Percentiles rank a stretch among this genome's conserved stretches.
Conservation (phyloP, 35 echinoderm and acorn worm species). For the Patiria miniata region DNA sequence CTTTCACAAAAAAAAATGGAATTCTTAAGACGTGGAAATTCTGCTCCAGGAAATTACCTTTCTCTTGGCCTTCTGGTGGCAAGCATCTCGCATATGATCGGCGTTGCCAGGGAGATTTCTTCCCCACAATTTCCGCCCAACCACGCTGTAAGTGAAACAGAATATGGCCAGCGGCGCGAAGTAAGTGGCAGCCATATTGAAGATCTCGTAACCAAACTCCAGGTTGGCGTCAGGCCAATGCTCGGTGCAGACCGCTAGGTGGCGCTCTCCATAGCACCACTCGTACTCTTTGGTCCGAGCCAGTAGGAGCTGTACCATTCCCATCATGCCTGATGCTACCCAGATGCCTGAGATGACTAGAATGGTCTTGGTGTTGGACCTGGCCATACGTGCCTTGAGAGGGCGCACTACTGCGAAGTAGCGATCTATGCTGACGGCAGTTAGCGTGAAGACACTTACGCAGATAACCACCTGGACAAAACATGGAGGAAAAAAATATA, state of each 20-base stretch:
- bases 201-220: constrained; percentile 65
- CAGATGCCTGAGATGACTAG: constrained; percentile 64
- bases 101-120: constrained; percentile 83
- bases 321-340: constrained; percentile 50
- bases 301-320: constrained; percentile 63
- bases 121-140: constrained; percentile 76
- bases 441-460: constrained; percentile 77
- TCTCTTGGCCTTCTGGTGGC: constrained; percentile 58
- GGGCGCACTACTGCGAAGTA: constrained; percentile 82
- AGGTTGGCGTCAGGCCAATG: constrained; percentile 43
- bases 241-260: constrained; percentile 33
- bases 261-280: constrained; percentile 29
- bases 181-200: constrained; percentile 55
- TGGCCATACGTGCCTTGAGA: constrained; percentile 55
- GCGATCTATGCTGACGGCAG: constrained; percentile 75
- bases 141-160: constrained; percentile 76
- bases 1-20: no score
- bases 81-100: constrained; percentile 73
- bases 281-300: constrained; percentile 17
- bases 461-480: constrained; percentile 66
- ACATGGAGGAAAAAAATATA: neutral
- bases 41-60: no score
- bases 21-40: no score
- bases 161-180: constrained; percentile 63
- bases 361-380: constrained; percentile 60